Conservation (phyloP, 1,140 invertebrate genomes). For the Ceratina calcarata region DNA sequence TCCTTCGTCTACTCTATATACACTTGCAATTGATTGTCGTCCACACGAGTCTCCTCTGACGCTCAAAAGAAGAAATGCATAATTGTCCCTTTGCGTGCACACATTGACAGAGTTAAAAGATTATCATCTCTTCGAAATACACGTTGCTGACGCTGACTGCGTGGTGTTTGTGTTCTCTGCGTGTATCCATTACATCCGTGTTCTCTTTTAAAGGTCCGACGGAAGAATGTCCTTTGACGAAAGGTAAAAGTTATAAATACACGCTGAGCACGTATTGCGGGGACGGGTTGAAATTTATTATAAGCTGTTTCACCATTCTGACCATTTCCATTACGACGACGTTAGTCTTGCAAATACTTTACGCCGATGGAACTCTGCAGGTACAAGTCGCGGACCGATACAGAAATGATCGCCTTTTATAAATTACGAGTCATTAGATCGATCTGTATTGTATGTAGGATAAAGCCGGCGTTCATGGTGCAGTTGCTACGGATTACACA, state of each 20-base stretch:
- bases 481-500: slow-evolving; percentile 86
- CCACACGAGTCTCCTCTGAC: too few species aligned
- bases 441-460: slow-evolving; percentile 51
- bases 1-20: background rate
- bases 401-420: too few species aligned
- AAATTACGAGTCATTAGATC: too few species aligned
- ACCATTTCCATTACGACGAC: slow-evolving; percentile 85
- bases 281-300: slow-evolving; percentile 79
- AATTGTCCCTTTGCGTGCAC: too few species aligned
- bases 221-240: slow-evolving; percentile 75
- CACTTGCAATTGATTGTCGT: too few species aligned
- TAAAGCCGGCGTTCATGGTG: slow-evolving; percentile 83
- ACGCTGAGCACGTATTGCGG: slow-evolving; percentile 72
- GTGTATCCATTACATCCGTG: background rate
- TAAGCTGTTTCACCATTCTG: slow-evolving; percentile 80
- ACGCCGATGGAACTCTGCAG: slow-evolving; percentile 83
- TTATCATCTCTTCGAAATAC: too few species aligned
- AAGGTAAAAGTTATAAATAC: slow-evolving; percentile 65
- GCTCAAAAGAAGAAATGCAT: too few species aligned
- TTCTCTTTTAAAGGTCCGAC: slow-evolving; percentile 61
- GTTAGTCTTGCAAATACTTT: slow-evolving; percentile 85
- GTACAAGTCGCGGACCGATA: slow-evolving; percentile 68
- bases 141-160: too few species aligned
- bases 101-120: too few species aligned
- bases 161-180: too few species aligned